Evolutionary conservation across 2,113 vertebrate genomes (phyloP).

Genomic region (Perca schrenkii): DNA sequence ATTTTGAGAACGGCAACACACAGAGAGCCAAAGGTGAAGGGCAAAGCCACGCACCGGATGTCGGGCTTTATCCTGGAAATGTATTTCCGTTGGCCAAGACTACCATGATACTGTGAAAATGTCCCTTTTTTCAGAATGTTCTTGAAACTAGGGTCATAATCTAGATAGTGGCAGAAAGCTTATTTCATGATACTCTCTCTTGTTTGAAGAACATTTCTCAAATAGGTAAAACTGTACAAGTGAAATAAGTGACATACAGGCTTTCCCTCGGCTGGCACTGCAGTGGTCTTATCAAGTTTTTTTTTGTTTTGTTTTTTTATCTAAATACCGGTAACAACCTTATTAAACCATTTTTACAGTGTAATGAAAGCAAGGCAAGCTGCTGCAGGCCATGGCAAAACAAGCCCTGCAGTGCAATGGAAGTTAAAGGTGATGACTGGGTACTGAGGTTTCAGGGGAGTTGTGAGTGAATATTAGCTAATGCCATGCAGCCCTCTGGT

Average conservation of each 20-base stretch:
- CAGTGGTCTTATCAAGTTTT: background rate
- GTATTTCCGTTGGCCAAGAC: too few relatives aligned
- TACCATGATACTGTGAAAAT: background rate
- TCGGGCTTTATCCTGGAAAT: too few relatives aligned
- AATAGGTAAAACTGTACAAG: background rate
- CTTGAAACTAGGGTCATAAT: background rate
- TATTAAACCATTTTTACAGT: constrained; percentile 14
- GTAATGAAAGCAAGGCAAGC: constrained; percentile 11
- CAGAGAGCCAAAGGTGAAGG: too few relatives aligned
- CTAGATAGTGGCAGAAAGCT: background rate
- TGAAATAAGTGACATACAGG: background rate
- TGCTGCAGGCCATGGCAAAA: constrained; percentile 15
- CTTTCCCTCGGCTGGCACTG: background rate
- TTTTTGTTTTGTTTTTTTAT: background rate
- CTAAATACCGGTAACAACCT: constrained; percentile 1
- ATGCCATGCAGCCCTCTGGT: constrained; percentile 46
- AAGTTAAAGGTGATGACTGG: constrained; percentile 12
- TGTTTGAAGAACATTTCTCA: background rate
- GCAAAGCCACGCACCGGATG: too few relatives aligned
- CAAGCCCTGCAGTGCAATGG: background rate
- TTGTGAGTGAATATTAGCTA: constrained; percentile 32
- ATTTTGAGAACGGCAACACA: too few relatives aligned
- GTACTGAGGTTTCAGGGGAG: constrained; percentile 10
- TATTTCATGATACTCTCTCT: background rate
- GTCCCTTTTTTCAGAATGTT: background rate